A percentile compares a stretch with the other conserved stretches of the same genome.
phyloP scores from a whole-genome alignment of 2,113 vertebrate species.

The Salvelinus fontinalis region DNA sequence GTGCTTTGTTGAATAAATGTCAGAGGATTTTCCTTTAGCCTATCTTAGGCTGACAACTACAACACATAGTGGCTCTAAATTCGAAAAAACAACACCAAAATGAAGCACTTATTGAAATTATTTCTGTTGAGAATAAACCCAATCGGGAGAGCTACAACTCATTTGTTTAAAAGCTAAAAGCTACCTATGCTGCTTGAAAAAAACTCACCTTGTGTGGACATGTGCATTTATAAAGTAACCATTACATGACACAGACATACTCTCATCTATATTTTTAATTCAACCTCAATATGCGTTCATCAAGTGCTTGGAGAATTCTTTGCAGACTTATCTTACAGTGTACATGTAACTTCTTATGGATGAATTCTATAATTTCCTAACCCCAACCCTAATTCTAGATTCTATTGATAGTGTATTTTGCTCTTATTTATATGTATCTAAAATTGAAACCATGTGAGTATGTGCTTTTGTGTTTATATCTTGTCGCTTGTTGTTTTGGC shows the following conservation, averaged over 20 bases:
- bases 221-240: not conserved
- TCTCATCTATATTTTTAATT: not conserved
- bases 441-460: conserved; percentile 12
- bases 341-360: conserved; percentile 8
- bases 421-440: conserved; percentile 9
- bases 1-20: no score
- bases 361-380: not conserved
- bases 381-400: no score
- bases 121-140: not conserved
- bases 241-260: not conserved
- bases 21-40: no score
- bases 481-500: conserved; percentile 31
- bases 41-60: no score
- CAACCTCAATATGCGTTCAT: conserved; percentile 3
- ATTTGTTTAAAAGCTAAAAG: no score
- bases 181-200: no score
- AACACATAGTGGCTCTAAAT: no score
- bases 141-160: no score
- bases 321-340: not conserved
- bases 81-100: no score
- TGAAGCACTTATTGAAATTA: not conserved
- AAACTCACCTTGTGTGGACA: not conserved
- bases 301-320: not conserved
- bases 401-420: conserved; percentile 24
- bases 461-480: conserved; percentile 32